Conservation (phyloP, 2,113 vertebrate species). For the mouse (Mus musculus) region DNA sequence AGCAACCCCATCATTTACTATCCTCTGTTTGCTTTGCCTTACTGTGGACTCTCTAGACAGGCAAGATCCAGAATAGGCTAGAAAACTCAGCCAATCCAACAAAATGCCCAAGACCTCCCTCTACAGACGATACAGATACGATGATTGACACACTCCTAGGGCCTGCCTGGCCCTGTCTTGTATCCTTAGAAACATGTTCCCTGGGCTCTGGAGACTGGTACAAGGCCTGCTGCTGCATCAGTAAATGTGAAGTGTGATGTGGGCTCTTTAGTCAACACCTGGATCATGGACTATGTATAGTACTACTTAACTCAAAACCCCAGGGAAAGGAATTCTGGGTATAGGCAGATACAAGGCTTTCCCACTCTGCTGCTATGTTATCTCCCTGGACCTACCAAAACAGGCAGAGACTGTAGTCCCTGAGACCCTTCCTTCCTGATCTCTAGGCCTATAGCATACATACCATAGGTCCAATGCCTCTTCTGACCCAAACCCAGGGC, state of each 20-base stretch:
- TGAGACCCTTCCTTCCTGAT: accelerated
- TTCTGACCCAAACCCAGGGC: no score
- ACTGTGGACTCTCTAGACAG: accelerated
- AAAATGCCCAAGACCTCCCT: neutral
- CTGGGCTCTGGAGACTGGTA: neutral
- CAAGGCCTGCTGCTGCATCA: neutral
- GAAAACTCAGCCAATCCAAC: neutral
- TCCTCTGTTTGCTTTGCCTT: neutral
- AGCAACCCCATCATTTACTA: accelerated
- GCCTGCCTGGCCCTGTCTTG: no score
- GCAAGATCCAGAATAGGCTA: neutral
- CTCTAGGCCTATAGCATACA: accelerated
- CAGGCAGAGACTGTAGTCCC: neutral
- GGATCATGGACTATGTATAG: neutral
- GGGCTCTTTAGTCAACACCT: accelerated
- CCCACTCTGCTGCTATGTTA: accelerated
- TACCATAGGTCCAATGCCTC: accelerated
- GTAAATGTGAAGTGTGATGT: neutral
- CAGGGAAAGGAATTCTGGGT: neutral
- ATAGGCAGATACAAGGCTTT: neutral
- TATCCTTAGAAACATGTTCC: neutral
- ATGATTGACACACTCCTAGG: accelerated
- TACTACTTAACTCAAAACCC: no score
- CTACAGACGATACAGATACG: accelerated
- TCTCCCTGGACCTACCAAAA: no score